These are phyloP conservation scores for Ophioninae sp. DNA, from an alignment of 2,888 invertebrate genomes.

Conservation along the genomic window DNA sequence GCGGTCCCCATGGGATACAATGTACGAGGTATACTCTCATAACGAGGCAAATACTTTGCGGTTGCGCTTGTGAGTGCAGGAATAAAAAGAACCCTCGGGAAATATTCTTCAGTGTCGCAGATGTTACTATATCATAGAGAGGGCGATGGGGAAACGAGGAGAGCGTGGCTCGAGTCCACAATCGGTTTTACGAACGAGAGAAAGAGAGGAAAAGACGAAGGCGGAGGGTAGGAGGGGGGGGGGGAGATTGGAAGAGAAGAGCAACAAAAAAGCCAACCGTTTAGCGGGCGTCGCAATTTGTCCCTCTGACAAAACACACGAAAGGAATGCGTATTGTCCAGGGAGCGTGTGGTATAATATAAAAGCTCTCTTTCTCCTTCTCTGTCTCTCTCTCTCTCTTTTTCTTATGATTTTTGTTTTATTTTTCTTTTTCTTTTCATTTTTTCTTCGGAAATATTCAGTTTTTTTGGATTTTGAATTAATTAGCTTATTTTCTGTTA, in stretches of 20 bases:
- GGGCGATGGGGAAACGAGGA: conserved; percentile 16
- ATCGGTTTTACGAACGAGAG: conserved; percentile 45
- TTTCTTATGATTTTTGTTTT: too few relatives aligned
- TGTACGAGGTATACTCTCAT: conserved; percentile 21
- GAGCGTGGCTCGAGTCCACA: conserved; percentile 40
- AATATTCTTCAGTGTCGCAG: conserved; percentile 34
- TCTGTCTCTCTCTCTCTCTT: conserved; percentile 14
- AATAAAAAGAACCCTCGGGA: conserved; percentile 43
- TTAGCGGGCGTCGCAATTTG: conserved; percentile 79
- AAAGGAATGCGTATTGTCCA: conserved; percentile 78
- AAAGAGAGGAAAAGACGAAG: neutral
- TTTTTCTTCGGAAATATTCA: neutral
- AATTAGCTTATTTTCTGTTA: too few relatives aligned
- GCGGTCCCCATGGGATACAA: conserved; percentile 41
- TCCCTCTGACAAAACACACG: conserved; percentile 77
- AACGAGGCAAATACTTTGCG: conserved; percentile 50
- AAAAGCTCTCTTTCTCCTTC: conserved; percentile 26
- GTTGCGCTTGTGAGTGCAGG: conserved; percentile 34
- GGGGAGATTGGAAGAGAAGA: conserved; percentile 57
- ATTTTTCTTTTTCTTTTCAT: too few relatives aligned
- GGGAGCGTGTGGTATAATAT: conserved; percentile 65
- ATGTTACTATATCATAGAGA: conserved; percentile 44
- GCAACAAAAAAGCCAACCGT: conserved; percentile 75
- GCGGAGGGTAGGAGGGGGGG: conserved; percentile 17
- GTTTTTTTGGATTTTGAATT: too few relatives aligned